Evolutionary conservation across 2,797 vertebrate genomes (phyloP), one percentile per base, ranked within the genome.

Genomic region (Bovichtus diacanthus): DNA sequence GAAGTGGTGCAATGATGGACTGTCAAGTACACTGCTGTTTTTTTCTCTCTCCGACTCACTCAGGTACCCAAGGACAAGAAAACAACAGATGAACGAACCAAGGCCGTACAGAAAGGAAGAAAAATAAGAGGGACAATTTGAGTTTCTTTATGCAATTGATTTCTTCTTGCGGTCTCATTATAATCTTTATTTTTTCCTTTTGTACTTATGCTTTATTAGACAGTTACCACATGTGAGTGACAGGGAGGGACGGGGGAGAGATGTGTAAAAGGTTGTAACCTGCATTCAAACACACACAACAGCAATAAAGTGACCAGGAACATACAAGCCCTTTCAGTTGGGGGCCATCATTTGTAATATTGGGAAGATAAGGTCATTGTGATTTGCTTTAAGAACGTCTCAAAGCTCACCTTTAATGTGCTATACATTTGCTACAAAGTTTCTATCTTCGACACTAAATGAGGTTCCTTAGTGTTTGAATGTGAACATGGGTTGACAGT

Each of bases 31-130:
- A 77, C 18, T 47, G 80, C 67, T 77, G 54, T 66, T 74, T 70
- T n/a, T 70, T 64, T 75, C 73, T 69, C 61, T 81, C 54, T 65
- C 63, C 2, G n/a, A 71, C 49, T 84, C 80, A 74, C 50, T 85
- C 63, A 79, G 73, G 70, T 79, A 88, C n/a, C 67, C 85, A 86
- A 87, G 87, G 88, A 89, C 87, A 83, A 71, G 71, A 85, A 76
- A 84, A 90, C 65, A 90, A 84, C 38, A 76, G 67, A 77, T 16
- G 47, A 73, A 73, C 51, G 47, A 73, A 73, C 51, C 54, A 84
- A 90, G 67, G 83, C 60, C 78, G 74, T 43, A 64, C 11, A 62
- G 49, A 72, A 60, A 68, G 49, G 19, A 65, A 62, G 53, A 59
- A 36, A 70, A 31, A 9, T 53, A 59, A 50, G 25, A 69, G 2